phyloP scores from a whole-genome alignment of 2,797 vertebrate genomes.

The Oceanodroma leucorhoa region DNA sequence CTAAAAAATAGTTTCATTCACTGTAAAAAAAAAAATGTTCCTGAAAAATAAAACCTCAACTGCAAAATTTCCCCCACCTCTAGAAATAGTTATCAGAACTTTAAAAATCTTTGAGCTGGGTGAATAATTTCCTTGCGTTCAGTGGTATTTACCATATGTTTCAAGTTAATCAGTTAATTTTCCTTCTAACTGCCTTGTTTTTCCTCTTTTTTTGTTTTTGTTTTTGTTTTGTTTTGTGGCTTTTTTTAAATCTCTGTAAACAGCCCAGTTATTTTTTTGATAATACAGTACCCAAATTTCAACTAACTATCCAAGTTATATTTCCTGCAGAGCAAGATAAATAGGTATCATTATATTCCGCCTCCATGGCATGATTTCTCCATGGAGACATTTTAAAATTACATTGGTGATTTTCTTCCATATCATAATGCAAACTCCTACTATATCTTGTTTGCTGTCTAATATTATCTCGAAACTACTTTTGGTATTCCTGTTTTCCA shows the following conservation, averaged over 20 bases:
- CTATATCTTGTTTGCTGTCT: neutral
- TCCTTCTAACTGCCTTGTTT: neutral
- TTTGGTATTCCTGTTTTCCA: neutral
- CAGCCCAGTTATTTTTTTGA: neutral
- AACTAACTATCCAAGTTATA: neutral
- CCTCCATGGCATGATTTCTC: neutral
- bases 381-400: neutral
- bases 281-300: neutral
- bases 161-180: neutral
- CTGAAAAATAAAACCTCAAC: neutral
- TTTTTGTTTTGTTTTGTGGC: too few relatives aligned
- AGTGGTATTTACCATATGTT: neutral
- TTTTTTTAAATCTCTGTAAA: neutral
- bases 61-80: neutral
- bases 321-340: neutral
- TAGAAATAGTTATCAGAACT: neutral
- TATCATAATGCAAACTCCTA: neutral
- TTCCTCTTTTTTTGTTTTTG: too few relatives aligned
- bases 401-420: neutral
- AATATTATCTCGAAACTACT: neutral
- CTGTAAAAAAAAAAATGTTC: neutral
- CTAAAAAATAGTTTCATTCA: neutral
- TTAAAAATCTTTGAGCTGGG: neutral
- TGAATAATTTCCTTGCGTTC: neutral
- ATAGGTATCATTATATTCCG: neutral